Evolutionary conservation across 2,888 invertebrate species (phyloP).

Genomic region (Fissipunctia ypsillon): DNA sequence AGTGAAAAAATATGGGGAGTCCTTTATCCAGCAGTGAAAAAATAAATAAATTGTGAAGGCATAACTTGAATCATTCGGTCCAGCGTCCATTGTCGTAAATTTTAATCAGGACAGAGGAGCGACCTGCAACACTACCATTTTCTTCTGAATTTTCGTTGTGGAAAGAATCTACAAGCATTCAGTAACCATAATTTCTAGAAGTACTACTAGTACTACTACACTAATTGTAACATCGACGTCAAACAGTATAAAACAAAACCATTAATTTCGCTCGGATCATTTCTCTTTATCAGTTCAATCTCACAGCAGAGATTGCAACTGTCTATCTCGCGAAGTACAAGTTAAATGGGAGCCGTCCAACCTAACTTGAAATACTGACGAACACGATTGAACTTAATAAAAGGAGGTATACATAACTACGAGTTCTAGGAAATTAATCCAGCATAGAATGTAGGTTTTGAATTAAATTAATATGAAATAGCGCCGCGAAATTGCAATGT

Average conservation of each 20-base stretch:
- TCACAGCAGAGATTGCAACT: constrained; percentile 37
- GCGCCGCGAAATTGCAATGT: constrained; percentile 45
- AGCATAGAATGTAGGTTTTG: constrained; percentile 50
- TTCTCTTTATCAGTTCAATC: constrained; percentile 48
- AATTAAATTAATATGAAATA: constrained; percentile 59
- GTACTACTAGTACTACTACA: not conserved
- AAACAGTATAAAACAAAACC: constrained; percentile 28
- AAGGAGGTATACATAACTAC: constrained; percentile 28
- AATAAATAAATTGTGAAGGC: too few species aligned
- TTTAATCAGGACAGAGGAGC: not conserved
- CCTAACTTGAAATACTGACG: constrained; percentile 27
- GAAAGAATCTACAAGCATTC: not conserved
- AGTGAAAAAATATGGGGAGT: not conserved
- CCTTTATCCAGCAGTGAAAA: too few species aligned
- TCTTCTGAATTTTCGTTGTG: not conserved
- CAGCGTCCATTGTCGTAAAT: not conserved
- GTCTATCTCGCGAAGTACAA: constrained; percentile 34
- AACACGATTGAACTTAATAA: constrained; percentile 35
- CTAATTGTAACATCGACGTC: not conserved
- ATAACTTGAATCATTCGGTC: not conserved
- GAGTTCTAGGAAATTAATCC: constrained; percentile 56
- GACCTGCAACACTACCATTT: too few species aligned
- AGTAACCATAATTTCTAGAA: too few species aligned
- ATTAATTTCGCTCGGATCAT: constrained; percentile 27
- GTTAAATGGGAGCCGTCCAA: constrained; percentile 44